Evolutionary conservation across 2,888 invertebrate species (phyloP).

Genomic region (Ommatoiulus sabulosus): DNA sequence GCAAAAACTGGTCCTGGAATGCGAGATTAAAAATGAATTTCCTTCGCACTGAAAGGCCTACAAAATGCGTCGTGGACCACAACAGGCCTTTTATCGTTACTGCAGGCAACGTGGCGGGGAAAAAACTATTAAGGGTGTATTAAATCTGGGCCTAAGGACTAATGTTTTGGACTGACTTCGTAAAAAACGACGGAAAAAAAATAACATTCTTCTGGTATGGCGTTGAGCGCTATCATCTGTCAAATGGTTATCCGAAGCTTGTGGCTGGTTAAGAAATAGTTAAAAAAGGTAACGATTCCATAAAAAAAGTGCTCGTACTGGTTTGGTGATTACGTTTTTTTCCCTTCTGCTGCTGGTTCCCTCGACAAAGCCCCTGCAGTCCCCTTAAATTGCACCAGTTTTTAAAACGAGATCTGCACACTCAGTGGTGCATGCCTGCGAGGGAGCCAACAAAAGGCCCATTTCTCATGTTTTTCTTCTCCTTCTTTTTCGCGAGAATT

Average conservation of each 20-base stretch:
- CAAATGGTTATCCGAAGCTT: slow-evolving; percentile 41
- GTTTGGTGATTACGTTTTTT: slow-evolving; percentile 12
- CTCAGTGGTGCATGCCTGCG: background rate
- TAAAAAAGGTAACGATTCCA: slow-evolving; percentile 45
- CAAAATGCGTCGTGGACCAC: slow-evolving; percentile 8
- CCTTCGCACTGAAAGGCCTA: slow-evolving; percentile 20
- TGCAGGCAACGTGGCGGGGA: background rate
- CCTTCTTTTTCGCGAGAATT: background rate
- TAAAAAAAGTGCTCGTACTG: slow-evolving; percentile 46
- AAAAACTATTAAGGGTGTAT: slow-evolving; percentile 16
- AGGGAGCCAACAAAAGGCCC: slow-evolving; percentile 31
- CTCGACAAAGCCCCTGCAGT: background rate
- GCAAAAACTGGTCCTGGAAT: slow-evolving; percentile 14
- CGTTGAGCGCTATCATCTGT: slow-evolving; percentile 41
- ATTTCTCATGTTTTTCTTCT: slow-evolving; percentile 3
- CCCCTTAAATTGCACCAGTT: slow-evolving; percentile 37
- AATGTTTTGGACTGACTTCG: slow-evolving; percentile 24
- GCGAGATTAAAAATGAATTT: slow-evolving; percentile 2
- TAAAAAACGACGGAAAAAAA: background rate
- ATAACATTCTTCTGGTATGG: background rate
- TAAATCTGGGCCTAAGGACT: background rate
- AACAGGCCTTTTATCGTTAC: slow-evolving; percentile 32
- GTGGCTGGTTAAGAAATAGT: slow-evolving; percentile 45
- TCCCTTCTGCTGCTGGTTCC: background rate
- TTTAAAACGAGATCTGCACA: slow-evolving; percentile 30